A percentile compares a stretch with the other conserved stretches of the same genome.
These are phyloP conservation scores for Arenaria interpres DNA, from an alignment of 2,113 vertebrate species.

Conservation along the genomic window DNA sequence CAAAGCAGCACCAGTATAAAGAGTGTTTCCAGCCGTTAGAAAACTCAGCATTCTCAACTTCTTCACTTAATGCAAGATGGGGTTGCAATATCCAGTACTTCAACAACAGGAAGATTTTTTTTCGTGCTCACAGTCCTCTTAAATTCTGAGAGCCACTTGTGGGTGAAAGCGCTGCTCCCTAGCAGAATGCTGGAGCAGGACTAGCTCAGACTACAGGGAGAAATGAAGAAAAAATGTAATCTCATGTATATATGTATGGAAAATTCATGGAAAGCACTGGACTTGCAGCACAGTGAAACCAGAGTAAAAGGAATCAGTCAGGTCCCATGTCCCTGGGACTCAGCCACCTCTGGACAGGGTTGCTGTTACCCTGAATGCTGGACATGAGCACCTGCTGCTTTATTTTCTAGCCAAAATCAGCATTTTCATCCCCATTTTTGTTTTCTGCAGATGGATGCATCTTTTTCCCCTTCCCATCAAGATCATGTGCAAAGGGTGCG, in stretches of 20 bases:
- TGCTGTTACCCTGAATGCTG: neutral
- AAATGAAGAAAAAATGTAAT: neutral
- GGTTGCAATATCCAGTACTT: neutral
- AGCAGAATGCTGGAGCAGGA: neutral
- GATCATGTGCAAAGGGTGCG: accelerated
- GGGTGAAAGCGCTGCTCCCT: neutral
- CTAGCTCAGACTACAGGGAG: neutral
- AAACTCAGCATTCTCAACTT: neutral
- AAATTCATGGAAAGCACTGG: neutral
- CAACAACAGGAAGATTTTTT: neutral
- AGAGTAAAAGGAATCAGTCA: neutral
- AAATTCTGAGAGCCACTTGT: neutral
- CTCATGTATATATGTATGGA: neutral
- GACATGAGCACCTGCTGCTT: neutral
- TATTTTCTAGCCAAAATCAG: neutral
- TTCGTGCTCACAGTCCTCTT: neutral
- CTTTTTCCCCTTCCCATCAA: accelerated
- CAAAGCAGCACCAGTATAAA: neutral
- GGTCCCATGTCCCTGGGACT: neutral
- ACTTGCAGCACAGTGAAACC: neutral
- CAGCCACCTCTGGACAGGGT: neutral
- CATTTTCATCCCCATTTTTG: neutral
- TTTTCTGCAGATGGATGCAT: neutral
- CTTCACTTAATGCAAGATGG: neutral
- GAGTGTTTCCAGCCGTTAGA: neutral